phyloP scores from a whole-genome alignment of 2,888 invertebrate genomes.

The Cantharis rufa region DNA sequence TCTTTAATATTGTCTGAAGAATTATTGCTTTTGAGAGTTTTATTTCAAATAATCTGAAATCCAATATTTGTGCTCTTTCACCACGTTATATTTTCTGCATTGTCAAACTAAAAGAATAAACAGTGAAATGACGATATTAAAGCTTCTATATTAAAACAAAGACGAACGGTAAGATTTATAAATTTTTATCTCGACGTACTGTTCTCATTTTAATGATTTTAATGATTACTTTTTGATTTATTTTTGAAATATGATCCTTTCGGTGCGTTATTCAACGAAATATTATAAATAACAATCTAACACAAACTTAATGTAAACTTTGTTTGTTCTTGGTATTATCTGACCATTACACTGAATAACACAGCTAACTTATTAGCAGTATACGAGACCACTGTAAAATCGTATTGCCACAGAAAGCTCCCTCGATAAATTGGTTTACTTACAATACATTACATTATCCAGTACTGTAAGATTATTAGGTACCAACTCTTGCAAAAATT shows the following conservation, averaged over 20 bases:
- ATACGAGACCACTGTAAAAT: background rate
- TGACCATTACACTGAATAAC: background rate
- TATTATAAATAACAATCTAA: background rate
- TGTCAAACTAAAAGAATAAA: background rate
- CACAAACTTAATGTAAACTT: background rate
- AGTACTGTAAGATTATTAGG: background rate
- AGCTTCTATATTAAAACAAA: background rate
- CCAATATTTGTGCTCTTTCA: background rate
- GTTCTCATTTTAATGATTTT: background rate
- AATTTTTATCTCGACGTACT: background rate
- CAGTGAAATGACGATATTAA: background rate
- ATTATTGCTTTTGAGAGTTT: background rate
- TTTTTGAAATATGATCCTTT: background rate
- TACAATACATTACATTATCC: background rate
- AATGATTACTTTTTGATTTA: background rate
- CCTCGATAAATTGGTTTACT: background rate
- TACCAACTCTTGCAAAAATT: background rate
- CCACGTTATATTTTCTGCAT: background rate
- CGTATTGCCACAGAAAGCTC: background rate
- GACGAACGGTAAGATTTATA: background rate
- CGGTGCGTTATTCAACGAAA: background rate
- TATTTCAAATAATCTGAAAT: background rate
- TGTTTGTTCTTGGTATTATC: background rate
- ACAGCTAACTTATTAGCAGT: background rate
- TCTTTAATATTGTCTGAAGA: background rate